Evolutionary conservation across 2,888 invertebrate genomes (phyloP), one percentile per base, ranked within the genome.

Genomic region (Sinhomidia bicolor): DNA sequence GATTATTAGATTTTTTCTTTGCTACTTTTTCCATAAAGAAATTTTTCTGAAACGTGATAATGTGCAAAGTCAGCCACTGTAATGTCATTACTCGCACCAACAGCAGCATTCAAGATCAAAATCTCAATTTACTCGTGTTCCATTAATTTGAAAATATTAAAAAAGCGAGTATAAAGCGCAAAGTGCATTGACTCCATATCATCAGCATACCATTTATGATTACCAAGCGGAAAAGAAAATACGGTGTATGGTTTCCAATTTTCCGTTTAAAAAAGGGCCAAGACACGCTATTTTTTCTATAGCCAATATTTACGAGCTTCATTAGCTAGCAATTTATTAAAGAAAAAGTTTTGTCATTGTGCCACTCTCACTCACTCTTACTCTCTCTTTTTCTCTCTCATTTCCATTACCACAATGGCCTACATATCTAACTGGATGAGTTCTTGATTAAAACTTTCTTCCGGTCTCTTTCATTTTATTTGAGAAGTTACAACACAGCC

Each of bases 381-480:
- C 62, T 26, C 76, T 29, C 62, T 62, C 74, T 36, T 36, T 36
- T 7, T 36, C 7, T 36, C 36, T 36, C 78, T 78, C 85, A 85
- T 85, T 85, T 85, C 85, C 85, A 85, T 79, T 65, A 65, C 78
- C 54, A 79, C 71, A 71, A 85, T 85, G 80, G 80, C 79, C 71
- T 80, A 85, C 79, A 81, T n/a, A n/a, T 81, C 44, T 81, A 57
- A 23, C 60, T 54, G 68, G 47, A 74, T 74, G 29, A 80, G 71
- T 74, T 86, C 86, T 81, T 86, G 81, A 86, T 86, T 86, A 86
- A 86, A 86, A 81, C 81, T 86, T 80, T 86, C 71, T 86, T 81
- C 86, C 86, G 74, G 68, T 36, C 62, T 44, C 71, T 74, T 83
- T 83, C 78, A 41, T 51, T 78, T n/a, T 78, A 29, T 51, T 74